Percentiles rank a stretch among this genome's conserved stretches.
phyloP scores from a whole-genome alignment of 2,113 vertebrate genomes.

The Spilogale gracilis region DNA sequence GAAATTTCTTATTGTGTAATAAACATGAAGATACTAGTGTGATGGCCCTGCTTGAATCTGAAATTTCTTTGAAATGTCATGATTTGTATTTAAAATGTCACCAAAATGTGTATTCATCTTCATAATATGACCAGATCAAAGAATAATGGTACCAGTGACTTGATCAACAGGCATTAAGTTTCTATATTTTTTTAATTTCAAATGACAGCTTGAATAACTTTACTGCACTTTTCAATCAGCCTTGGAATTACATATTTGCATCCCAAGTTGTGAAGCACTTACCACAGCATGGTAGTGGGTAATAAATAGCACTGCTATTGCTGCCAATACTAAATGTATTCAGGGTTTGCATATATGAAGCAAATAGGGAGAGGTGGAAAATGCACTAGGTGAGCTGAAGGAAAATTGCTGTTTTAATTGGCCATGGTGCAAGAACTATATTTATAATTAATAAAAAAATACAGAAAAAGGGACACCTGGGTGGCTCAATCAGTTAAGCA shows the following conservation, averaged over 20 bases:
- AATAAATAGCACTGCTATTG: neutral
- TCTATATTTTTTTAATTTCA: neutral
- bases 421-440: neutral
- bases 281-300: neutral
- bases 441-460: neutral
- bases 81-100: neutral
- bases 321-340: neutral
- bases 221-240: neutral
- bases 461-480: neutral
- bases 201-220: neutral
- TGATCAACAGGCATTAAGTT: neutral
- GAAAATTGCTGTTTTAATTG: neutral
- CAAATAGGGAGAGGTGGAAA: neutral
- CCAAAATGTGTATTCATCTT: neutral
- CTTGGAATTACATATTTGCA: neutral
- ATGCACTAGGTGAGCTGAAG: neutral
- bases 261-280: neutral
- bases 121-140: neutral
- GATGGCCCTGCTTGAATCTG: neutral
- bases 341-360: neutral
- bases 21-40: neutral
- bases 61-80: slow-evolving; percentile 21
- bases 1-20: neutral
- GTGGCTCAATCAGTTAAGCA: neutral
- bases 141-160: neutral